A percentile compares a stretch with the other conserved stretches of the same genome.
Conservation (phyloP, 2,888 invertebrate species). For the Lutraria lutraria region DNA sequence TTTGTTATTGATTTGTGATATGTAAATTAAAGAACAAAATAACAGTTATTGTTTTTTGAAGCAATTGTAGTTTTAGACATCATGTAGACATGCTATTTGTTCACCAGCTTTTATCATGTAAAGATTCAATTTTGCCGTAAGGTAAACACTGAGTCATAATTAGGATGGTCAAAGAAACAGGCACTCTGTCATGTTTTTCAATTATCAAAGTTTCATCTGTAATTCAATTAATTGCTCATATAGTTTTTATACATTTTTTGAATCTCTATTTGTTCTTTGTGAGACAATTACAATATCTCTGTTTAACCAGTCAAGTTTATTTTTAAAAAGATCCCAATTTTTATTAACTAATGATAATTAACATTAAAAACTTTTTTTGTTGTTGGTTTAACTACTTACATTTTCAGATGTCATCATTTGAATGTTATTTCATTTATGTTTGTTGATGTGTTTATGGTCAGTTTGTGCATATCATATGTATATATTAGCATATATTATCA, state of each 20-base stretch:
- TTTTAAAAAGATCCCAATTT: neutral
- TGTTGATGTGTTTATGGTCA: slow-evolving; percentile 16
- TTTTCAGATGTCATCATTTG: neutral
- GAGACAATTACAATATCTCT: neutral
- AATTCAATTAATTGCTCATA: neutral
- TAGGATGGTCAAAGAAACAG: neutral
- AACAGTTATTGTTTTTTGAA: neutral
- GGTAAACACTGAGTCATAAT: neutral
- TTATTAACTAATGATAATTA: neutral
- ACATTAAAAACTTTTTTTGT: no score
- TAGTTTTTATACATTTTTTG: neutral
- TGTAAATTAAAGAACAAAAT: slow-evolving; percentile 18
- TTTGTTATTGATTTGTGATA: slow-evolving; percentile 5
- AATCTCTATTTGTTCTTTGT: slow-evolving; percentile 1
- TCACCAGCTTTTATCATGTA: slow-evolving; percentile 19
- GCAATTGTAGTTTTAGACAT: neutral
- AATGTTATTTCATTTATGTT: slow-evolving; percentile 4
- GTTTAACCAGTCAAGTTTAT: neutral
- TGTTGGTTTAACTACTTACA: no score
- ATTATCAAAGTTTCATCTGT: neutral
- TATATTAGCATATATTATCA: slow-evolving; percentile 45
- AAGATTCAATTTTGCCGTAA: neutral
- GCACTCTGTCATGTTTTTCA: neutral
- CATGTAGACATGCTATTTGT: neutral
- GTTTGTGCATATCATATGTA: slow-evolving; percentile 32